A percentile compares a stretch with the other conserved stretches of the same genome.
Evolutionary conservation across 1,140 invertebrate genomes (phyloP).

Genomic region (Heliconius hermathena): DNA sequence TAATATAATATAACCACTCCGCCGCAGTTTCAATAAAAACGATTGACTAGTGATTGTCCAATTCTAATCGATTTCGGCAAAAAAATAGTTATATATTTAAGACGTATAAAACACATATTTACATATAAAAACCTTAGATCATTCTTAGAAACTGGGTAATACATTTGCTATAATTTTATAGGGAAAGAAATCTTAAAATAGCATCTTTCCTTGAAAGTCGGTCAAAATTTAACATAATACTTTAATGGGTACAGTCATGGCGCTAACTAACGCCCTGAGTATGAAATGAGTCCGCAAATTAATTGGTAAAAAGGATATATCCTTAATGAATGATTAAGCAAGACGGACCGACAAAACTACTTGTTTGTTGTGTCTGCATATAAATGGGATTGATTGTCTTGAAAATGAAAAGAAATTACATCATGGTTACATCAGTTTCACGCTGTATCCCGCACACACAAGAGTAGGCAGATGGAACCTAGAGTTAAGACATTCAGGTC

Average conservation of each 20-base stretch:
- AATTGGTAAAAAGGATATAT: conserved; percentile 76
- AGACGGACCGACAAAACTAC: conserved; percentile 42
- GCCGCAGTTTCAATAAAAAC: too few relatives aligned
- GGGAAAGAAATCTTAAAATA: neutral
- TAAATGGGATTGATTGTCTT: neutral
- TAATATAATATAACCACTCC: too few relatives aligned
- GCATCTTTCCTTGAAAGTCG: neutral
- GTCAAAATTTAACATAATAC: neutral
- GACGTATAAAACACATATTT: too few relatives aligned
- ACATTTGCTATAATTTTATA: neutral
- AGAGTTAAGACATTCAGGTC: too few relatives aligned
- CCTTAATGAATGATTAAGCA: conserved; percentile 75
- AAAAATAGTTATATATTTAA: too few relatives aligned
- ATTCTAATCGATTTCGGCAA: too few relatives aligned
- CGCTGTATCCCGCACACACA: too few relatives aligned
- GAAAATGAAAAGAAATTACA: neutral
- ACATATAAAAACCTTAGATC: too few relatives aligned
- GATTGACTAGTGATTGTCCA: too few relatives aligned
- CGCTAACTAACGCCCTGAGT: conserved; percentile 53
- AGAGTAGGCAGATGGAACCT: too few relatives aligned
- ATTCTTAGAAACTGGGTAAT: neutral
- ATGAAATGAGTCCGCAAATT: conserved; percentile 68
- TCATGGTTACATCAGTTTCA: too few relatives aligned
- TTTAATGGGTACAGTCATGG: conserved; percentile 44
- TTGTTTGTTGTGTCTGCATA: conserved; percentile 30